phyloP scores from a whole-genome alignment of 2,113 vertebrate species.

The Petrocephalus zakoni region DNA sequence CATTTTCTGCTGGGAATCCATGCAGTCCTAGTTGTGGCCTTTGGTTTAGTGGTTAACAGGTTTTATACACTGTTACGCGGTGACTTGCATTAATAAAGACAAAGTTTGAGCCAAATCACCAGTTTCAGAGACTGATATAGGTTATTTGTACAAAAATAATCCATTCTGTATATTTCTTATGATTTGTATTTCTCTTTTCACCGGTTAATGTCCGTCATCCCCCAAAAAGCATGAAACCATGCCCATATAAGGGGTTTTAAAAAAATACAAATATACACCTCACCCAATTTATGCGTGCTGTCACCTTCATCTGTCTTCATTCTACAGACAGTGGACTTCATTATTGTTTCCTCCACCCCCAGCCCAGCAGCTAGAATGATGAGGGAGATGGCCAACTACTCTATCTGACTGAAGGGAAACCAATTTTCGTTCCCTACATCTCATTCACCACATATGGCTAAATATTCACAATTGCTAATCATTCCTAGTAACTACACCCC shows the following conservation, averaged over 20 bases:
- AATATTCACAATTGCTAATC: neutral
- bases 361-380: neutral
- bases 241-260: neutral
- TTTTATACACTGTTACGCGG: neutral
- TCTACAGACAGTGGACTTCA: neutral
- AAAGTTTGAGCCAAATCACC: neutral
- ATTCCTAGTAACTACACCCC: neutral
- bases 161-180: neutral
- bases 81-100: neutral
- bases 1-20: neutral
- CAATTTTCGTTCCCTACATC: neutral
- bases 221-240: neutral
- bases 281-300: neutral
- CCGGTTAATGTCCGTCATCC: neutral
- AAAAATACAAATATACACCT: neutral
- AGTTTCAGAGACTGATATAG: neutral
- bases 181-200: neutral
- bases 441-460: neutral
- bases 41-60: neutral
- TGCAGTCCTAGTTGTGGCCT: neutral
- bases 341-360: neutral
- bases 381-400: neutral
- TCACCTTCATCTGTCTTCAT: neutral
- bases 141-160: neutral
- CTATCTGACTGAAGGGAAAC: neutral